Evolutionary conservation across 2,113 vertebrate species (phyloP), one percentile per base, ranked within the genome.

Genomic region (Onychostoma macrolepis): DNA sequence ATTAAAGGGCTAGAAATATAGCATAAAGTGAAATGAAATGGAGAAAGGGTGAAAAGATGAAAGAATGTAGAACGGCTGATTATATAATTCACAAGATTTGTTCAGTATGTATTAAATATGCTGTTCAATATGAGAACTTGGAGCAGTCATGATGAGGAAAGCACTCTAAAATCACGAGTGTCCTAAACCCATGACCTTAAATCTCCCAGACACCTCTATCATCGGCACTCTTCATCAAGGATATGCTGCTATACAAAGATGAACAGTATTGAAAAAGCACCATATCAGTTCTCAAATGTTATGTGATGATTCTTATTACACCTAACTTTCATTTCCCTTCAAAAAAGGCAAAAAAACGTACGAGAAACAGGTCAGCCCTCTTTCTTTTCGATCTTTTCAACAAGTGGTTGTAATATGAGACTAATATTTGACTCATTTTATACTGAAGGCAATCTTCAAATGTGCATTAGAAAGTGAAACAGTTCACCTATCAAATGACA

Each of bases 1-100:
- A 89, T 89, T 93, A 91, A 93, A 91, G 85, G 41, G 84, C 71
- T 83, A 79, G 67, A 41, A 87, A 71, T 48, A 85, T 45, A 85
- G 43, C 65, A 65, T 83, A 67, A 41, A 85, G 41, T 88, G 21
- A 88, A 75, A 80, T 86, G 74, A 43, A 89, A 85, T 48, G 88
- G 30, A 88, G 83, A 87, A 80, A 74, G 80, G 72, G 69, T 48
- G 76, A 78, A 88, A 67, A 88, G 50, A 53, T 67, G n/a, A 84
- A 56, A 61, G 48, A 43, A 26, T 24, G 61, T 30, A 84, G 84
- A 36, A 84, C 53, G 80, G 56, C n/a, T 11, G 75, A 36, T 84
- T 56, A 72, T 85, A 76, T 72, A 86, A 72, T 75, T 82, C 80
- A 80, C 21, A 83, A 45, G 45, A 53, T 78, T 26, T 85, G 85